Conservation (phyloP, 2,113 vertebrate genomes). For the Scortum barcoo region DNA sequence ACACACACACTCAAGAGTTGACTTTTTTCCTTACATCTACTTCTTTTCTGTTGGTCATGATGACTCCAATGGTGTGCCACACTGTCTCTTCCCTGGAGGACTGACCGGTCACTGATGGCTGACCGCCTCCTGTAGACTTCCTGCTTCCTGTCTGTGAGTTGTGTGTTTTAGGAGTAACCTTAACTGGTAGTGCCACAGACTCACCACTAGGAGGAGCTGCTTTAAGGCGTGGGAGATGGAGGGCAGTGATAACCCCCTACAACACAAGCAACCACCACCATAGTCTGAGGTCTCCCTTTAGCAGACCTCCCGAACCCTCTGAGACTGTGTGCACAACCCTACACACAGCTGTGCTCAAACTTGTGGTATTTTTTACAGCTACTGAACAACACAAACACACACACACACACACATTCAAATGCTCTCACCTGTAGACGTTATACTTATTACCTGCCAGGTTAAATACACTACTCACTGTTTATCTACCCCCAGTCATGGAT, state of each 20-base stretch:
- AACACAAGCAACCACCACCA: constrained; percentile 61
- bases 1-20: constrained; percentile 70
- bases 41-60: constrained; percentile 71
- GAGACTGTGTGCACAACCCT: constrained; percentile 70
- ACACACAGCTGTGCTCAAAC: constrained; percentile 64
- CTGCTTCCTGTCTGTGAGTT: constrained; percentile 70
- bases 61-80: constrained; percentile 70
- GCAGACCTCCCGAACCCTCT: constrained; percentile 65
- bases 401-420: constrained; percentile 76
- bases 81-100: constrained; percentile 74
- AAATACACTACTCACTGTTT: constrained; percentile 66
- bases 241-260: constrained; percentile 40
- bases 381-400: constrained; percentile 72
- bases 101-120: constrained; percentile 52
- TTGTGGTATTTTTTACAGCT: constrained; percentile 72
- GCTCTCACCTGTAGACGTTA: constrained; percentile 90
- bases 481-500: constrained; percentile 84
- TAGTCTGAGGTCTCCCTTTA: constrained; percentile 48
- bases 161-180: constrained; percentile 73
- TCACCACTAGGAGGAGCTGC: constrained; percentile 72
- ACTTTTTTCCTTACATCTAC: constrained; percentile 82
- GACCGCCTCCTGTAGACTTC: constrained; percentile 72
- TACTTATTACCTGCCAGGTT: constrained; percentile 88
- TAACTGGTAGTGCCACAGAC: constrained; percentile 77
- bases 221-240: constrained; percentile 49